Percentiles rank a stretch among this genome's conserved stretches.
Conservation (phyloP, 2,797 vertebrate genomes). For the Myotis planiceps region DNA sequence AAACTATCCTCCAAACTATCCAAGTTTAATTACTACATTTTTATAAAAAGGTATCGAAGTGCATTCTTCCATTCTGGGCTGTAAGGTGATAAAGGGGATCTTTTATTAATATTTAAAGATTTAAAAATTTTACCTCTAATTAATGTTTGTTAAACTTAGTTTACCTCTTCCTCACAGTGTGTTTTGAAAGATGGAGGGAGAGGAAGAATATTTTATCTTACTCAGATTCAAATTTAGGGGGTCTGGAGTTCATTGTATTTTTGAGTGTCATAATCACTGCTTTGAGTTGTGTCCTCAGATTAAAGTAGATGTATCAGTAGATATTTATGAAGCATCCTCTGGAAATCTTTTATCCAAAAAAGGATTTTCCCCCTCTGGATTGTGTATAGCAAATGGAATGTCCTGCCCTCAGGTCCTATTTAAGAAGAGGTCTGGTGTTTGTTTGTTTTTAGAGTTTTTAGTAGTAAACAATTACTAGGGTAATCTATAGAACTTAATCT, state of each 20-base stretch:
- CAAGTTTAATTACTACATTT: conserved; percentile 24
- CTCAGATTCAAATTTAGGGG: neutral
- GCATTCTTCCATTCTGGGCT: neutral
- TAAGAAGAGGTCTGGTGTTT: neutral
- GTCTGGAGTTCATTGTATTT: neutral
- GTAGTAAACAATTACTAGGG: neutral
- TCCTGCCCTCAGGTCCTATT: neutral
- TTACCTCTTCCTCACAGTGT: neutral
- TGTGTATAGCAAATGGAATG: neutral
- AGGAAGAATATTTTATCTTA: neutral
- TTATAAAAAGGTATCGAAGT: neutral
- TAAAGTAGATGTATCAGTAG: neutral
- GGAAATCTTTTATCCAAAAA: conserved; percentile 13
- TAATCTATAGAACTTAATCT: neutral
- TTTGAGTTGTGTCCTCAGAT: neutral
- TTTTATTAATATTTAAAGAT: neutral
- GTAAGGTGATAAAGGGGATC: neutral
- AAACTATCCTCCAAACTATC: neutral
- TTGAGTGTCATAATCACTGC: neutral
- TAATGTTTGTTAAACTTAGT: neutral
- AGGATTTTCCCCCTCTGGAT: neutral
- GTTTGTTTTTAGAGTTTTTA: neutral
- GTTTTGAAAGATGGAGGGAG: neutral
- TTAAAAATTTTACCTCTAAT: neutral
- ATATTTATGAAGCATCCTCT: neutral